Percentiles rank a stretch among this genome's conserved stretches.
These are phyloP conservation scores for Sweltsa coloradensis DNA, from an alignment of 1,140 invertebrate species.

Conservation along the genomic window DNA sequence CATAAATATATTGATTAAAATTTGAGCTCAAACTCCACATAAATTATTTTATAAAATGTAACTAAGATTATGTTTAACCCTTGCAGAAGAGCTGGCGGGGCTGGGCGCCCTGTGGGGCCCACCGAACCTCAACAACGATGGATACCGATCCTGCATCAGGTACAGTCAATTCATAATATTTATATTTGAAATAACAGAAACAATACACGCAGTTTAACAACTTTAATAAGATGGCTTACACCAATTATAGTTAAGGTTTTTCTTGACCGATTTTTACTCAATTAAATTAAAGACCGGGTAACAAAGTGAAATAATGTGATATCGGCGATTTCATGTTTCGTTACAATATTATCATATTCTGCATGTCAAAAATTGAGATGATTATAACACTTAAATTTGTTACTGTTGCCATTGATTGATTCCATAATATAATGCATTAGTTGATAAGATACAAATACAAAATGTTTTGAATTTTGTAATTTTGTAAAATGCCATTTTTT, in stretches of 20 bases:
- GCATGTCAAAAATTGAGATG: no score
- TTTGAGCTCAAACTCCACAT: neutral
- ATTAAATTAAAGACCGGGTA: neutral
- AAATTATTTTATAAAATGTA: neutral
- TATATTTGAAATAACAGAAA: constrained; percentile 1
- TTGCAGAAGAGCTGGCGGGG: constrained; percentile 48
- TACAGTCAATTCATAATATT: no score
- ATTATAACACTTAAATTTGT: no score
- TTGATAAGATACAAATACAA: no score
- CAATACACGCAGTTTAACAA: neutral
- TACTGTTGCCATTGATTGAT: no score
- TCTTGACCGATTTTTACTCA: neutral
- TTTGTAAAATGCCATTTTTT: no score
- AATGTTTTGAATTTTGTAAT: no score
- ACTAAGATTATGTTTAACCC: constrained; percentile 17
- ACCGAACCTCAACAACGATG: constrained; percentile 6
- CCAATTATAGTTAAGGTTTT: neutral
- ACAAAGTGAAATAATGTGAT: neutral
- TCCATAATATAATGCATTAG: no score
- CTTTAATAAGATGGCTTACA: neutral
- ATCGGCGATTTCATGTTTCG: constrained; percentile 5
- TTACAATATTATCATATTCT: constrained; percentile 8
- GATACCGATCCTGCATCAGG: constrained; percentile 8
- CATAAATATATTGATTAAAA: neutral
- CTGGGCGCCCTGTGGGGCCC: constrained; percentile 39